phyloP scores from a whole-genome alignment of 2,113 vertebrate genomes.

The Misgurnus anguillicaudatus region DNA sequence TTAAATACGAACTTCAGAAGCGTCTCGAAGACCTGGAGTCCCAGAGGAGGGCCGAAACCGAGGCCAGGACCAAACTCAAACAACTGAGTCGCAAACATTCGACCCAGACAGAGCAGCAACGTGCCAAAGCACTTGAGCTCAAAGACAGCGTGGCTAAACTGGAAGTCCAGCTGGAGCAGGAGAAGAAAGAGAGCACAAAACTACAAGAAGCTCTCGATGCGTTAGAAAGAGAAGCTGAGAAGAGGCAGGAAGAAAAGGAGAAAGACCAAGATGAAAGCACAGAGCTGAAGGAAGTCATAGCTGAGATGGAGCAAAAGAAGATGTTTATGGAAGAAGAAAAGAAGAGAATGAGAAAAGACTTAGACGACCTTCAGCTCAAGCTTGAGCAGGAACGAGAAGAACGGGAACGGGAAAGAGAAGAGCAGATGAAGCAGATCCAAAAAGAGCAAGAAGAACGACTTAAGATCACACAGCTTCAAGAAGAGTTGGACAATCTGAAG shows the following conservation, averaged over 20 bases:
- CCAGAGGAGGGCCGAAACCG: conserved; percentile 71
- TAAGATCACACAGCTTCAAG: conserved; percentile 65
- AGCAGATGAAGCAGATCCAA: conserved; percentile 48
- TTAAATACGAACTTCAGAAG: conserved; percentile 67
- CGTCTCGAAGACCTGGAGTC: conserved; percentile 74
- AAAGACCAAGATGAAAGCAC: conserved; percentile 36
- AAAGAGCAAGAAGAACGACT: conserved; percentile 44
- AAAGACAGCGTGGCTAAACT: conserved; percentile 64
- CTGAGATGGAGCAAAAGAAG: conserved; percentile 48
- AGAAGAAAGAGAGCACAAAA: conserved; percentile 62
- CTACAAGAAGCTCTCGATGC: conserved; percentile 60
- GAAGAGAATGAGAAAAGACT: conserved; percentile 66
- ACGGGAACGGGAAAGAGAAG: conserved; percentile 55
- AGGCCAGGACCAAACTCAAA: conserved; percentile 74
- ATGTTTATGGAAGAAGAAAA: conserved; percentile 36
- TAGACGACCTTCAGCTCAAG: conserved; percentile 63
- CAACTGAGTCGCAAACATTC: conserved; percentile 73
- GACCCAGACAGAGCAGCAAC: conserved; percentile 56
- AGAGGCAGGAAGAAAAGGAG: conserved; percentile 46
- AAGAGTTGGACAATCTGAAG: conserved; percentile 66
- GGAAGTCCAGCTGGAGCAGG: conserved; percentile 68
- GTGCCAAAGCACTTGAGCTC: conserved; percentile 52
- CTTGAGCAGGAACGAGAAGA: conserved; percentile 69
- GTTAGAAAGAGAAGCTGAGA: conserved; percentile 62
- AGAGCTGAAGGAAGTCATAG: conserved; percentile 61